Evolutionary conservation across 2,113 vertebrate species (phyloP), one percentile per base, ranked within the genome.

Genomic region (Balaeniceps rex): DNA sequence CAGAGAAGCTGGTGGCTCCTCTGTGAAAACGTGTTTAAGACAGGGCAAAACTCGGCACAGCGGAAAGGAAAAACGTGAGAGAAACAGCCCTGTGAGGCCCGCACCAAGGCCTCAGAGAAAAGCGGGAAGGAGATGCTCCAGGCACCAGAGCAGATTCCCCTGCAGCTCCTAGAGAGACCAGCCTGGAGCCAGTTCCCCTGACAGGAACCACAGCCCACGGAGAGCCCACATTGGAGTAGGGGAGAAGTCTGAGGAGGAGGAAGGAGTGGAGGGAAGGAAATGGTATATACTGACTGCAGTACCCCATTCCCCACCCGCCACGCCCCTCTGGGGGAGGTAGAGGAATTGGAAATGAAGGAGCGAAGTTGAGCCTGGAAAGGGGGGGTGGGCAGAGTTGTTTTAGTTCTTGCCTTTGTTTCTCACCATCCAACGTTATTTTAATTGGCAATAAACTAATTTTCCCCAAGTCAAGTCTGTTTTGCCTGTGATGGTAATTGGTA

Each of bases 311-410:
- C 8, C 26, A 60, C 9, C 13, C 38, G 12, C 12, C 7, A 28
- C 2, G 0, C 25, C 1, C 2, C 40, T 33, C n/a, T 19, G 12
- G 16, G 23, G 10, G 13, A 46, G 11, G n/a, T n/a, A n/a, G n/a
- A n/a, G n/a, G n/a, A n/a, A n/a, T n/a, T n/a, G 2, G 90, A n/a
- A 75, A 74, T n/a, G 34, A n/a, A 66, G 55, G 24, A 70, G 36
- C 0, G 0, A 74, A 75, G 25, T 0, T 11, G 33, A 82, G 25
- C 33, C 49, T n/a, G 29, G 34, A 19, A 83, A 61, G 86, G 9
- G 14, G 34, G 61, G 55, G 24, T 17, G 7, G 25, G 46, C 66
- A 86, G 76, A 36, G 19, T 9, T 31, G 18, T 4, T 86, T 9
- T 15, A 66, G 36, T 24, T 71, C 52, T 70, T 83, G 49, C 14